A percentile compares a stretch with the other conserved stretches of the same genome.
Conservation (phyloP, 2,797 vertebrate species). For the Platyrinchus mystaceus region DNA sequence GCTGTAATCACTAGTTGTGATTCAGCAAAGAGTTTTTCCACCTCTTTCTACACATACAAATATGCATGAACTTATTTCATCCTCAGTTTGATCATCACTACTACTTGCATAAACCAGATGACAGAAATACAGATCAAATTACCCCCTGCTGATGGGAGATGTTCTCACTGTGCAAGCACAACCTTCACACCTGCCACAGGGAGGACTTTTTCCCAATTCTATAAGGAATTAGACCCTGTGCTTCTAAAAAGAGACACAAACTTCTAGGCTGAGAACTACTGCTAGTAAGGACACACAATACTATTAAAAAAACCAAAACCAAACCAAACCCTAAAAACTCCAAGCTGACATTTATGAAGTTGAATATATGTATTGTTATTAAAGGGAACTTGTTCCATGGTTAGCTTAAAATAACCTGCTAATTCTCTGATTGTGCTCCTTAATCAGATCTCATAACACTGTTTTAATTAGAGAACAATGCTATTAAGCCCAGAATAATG, state of each 20-base stretch:
- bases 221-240: neutral
- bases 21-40: neutral
- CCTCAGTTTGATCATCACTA: neutral
- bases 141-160: neutral
- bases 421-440: neutral
- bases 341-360: neutral
- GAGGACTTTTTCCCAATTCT: neutral
- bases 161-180: neutral
- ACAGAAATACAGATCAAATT: neutral
- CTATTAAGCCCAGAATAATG: neutral
- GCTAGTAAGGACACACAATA: neutral
- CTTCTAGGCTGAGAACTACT: neutral
- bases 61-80: neutral
- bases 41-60: neutral
- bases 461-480: constrained; percentile 4
- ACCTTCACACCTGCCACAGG: neutral
- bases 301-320: accelerated
- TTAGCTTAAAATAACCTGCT: neutral
- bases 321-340: too few relatives aligned
- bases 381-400: neutral
- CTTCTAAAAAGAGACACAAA: neutral
- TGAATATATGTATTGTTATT: neutral
- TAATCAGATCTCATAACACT: neutral
- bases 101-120: neutral
- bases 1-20: neutral